Conservation (phyloP, 2,113 vertebrate genomes). For the Xiphias gladius region DNA sequence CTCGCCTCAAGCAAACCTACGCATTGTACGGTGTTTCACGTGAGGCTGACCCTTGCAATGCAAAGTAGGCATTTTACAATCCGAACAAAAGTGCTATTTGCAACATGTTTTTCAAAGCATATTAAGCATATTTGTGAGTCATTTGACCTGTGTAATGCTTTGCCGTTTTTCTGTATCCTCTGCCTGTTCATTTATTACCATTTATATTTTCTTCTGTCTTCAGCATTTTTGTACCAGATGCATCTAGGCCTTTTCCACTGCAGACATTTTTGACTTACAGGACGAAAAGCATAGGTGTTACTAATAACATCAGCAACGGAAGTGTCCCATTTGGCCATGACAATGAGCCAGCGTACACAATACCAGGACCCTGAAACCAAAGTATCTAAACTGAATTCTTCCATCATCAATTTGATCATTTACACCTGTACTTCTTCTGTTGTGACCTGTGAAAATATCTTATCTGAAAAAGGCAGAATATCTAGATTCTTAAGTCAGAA, state of each 20-base stretch:
- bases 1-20: neutral
- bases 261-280: conserved; percentile 2
- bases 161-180: too few relatives aligned
- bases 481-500: neutral
- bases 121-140: neutral
- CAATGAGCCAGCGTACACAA: neutral
- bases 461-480: neutral
- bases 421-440: neutral
- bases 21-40: neutral
- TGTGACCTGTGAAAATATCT: neutral
- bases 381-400: neutral
- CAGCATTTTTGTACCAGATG: neutral
- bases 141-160: neutral
- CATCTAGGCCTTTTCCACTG: neutral
- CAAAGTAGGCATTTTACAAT: neutral
- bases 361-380: neutral
- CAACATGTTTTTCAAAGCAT: neutral
- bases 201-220: neutral
- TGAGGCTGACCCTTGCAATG: neutral
- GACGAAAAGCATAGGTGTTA: neutral
- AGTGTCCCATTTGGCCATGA: neutral
- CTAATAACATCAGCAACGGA: neutral
- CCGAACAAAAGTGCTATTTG: neutral
- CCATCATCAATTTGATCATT: neutral
- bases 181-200: neutral